A percentile compares a stretch with the other conserved stretches of the same genome.
These are phyloP conservation scores for Maniola hyperantus DNA, from an alignment of 2,888 invertebrate species.

Conservation along the genomic window DNA sequence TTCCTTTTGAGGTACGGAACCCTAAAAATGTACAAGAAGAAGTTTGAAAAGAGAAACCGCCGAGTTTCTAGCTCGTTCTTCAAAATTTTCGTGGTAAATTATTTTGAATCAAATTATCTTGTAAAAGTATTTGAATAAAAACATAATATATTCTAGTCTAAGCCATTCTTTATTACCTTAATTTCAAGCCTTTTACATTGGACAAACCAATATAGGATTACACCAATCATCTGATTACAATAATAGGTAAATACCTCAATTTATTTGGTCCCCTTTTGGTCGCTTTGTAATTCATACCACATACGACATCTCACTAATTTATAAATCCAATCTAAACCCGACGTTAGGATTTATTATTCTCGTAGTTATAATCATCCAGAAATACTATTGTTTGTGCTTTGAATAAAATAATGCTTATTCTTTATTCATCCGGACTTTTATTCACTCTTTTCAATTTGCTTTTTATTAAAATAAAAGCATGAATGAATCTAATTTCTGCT, in stretches of 20 bases:
- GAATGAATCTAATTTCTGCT: background rate
- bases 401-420: too few relatives aligned
- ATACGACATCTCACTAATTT: constrained; percentile 6
- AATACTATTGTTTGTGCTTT: background rate
- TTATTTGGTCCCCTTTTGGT: background rate
- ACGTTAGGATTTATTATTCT: background rate
- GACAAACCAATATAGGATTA: constrained; percentile 9
- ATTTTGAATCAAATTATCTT: too few relatives aligned
- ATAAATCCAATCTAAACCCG: constrained; percentile 1
- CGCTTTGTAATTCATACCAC: constrained; percentile 12
- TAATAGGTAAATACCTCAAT: background rate
- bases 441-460: background rate
- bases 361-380: background rate
- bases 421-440: background rate
- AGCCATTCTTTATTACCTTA: too few relatives aligned
- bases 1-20: too few relatives aligned
- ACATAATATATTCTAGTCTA: too few relatives aligned
- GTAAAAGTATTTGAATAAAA: too few relatives aligned
- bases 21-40: too few relatives aligned
- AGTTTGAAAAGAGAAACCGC: too few relatives aligned
- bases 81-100: too few relatives aligned
- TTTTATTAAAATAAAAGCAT: too few relatives aligned
- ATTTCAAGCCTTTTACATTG: background rate
- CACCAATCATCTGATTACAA: constrained; percentile 5
- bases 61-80: too few relatives aligned